A percentile compares a stretch with the other conserved stretches of the same genome.
Evolutionary conservation across 2,797 vertebrate species (phyloP).

Genomic region (Oophaga sylvatica): DNA sequence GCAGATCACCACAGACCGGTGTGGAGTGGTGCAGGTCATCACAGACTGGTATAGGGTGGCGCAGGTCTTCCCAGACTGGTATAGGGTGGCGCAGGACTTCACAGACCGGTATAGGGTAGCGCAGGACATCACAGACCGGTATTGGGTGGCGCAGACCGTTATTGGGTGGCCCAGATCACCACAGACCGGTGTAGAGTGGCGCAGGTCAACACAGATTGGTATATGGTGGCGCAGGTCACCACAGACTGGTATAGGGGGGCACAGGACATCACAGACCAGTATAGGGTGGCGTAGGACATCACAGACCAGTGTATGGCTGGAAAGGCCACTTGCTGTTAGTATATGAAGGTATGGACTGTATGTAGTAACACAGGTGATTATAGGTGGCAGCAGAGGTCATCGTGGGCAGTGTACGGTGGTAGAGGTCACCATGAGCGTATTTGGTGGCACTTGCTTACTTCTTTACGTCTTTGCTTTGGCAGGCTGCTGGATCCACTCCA

Average conservation of each 20-base stretch:
- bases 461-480: conserved; percentile 20
- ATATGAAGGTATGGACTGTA: neutral
- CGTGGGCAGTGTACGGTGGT: neutral
- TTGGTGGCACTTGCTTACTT: neutral
- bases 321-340: no score
- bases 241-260: neutral
- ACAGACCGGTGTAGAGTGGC: neutral
- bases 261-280: neutral
- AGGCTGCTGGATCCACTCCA: conserved; percentile 61
- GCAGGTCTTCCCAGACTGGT: no score
- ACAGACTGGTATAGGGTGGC: neutral
- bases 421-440: neutral
- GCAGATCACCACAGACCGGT: neutral
- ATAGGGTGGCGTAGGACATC: neutral
- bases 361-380: no score
- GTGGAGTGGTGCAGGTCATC: neutral
- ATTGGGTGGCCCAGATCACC: neutral
- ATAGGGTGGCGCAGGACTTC: neutral
- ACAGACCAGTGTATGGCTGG: neutral
- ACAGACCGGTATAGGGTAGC: neutral
- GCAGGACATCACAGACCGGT: no score
- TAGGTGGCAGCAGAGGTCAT: neutral
- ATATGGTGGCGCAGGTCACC: neutral
- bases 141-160: neutral
- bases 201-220: neutral